phyloP scores from a whole-genome alignment of 2,888 invertebrate species.

The Pandemis cinnamomeana region DNA sequence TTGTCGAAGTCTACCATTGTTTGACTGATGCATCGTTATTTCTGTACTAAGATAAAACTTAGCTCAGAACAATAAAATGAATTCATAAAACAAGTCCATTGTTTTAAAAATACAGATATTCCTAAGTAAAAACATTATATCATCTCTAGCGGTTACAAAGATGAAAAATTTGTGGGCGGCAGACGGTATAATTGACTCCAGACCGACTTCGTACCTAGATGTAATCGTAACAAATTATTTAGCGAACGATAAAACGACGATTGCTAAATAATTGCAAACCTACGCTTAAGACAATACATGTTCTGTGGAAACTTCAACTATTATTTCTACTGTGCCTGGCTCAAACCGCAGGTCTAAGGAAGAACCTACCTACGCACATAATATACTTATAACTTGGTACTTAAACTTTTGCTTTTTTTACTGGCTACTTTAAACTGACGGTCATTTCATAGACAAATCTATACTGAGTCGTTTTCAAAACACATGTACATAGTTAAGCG shows the following conservation, averaged over 20 bases:
- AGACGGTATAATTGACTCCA: conserved; percentile 55
- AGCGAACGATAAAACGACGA: conserved; percentile 51
- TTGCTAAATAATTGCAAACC: conserved; percentile 51
- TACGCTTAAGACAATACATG: conserved; percentile 43
- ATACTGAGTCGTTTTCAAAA: no score
- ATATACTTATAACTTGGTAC: no score
- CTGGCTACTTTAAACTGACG: no score
- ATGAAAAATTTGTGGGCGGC: conserved; percentile 51
- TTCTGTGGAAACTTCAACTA: no score
- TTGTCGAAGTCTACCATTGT: background rate
- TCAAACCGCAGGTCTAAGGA: no score
- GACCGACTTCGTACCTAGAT: conserved; percentile 49
- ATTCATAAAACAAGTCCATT: background rate
- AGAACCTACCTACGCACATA: no score
- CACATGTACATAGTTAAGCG: no score
- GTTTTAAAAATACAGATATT: conserved; percentile 1
- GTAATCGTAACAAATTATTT: conserved; percentile 57
- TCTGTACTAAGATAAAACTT: conserved; percentile 7
- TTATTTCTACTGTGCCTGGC: no score
- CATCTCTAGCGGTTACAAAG: conserved; percentile 12
- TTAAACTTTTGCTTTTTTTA: no score
- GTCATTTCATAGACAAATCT: no score
- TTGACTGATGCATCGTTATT: conserved; percentile 18
- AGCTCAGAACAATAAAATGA: conserved; percentile 1
- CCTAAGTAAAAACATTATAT: conserved; percentile 1